These are phyloP conservation scores for Drosophila sucinea DNA, from an alignment of 1,140 invertebrate species.

Conservation along the genomic window DNA sequence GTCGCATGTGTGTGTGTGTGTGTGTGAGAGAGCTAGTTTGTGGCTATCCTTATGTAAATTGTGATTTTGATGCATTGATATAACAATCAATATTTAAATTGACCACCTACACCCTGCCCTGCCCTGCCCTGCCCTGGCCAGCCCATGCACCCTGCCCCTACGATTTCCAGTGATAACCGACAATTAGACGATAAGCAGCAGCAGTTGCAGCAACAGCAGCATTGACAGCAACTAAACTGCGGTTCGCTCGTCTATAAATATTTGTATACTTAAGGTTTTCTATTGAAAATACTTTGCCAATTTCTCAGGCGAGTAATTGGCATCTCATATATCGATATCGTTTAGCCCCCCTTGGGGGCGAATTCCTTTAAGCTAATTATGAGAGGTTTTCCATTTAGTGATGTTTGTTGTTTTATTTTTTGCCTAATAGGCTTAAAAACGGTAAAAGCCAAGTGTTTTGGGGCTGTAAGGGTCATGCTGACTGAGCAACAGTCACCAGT, in stretches of 20 bases:
- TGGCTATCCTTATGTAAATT: conserved; percentile 64
- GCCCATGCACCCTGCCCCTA: conserved; percentile 10
- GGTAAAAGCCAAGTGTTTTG: conserved; percentile 38
- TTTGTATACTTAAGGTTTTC: conserved; percentile 11
- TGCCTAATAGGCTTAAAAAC: conserved; percentile 79
- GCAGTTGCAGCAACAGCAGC: background rate
- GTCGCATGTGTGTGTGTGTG: conserved; percentile 9
- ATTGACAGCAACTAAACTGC: background rate
- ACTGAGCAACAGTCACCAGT: conserved; percentile 43
- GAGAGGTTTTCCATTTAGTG: conserved; percentile 41
- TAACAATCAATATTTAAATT: conserved; percentile 78
- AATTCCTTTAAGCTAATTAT: conserved; percentile 66
- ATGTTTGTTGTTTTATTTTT: conserved; percentile 24
- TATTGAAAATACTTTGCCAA: background rate
- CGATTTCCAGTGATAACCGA: conserved; percentile 29
- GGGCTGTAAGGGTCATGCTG: conserved; percentile 59
- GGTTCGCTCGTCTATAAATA: conserved; percentile 7
- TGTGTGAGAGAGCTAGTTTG: conserved; percentile 58
- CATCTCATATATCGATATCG: conserved; percentile 51
- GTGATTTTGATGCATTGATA: conserved; percentile 74
- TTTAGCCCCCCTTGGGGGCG: conserved; percentile 4
- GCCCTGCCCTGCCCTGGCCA: background rate
- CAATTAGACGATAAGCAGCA: conserved; percentile 30
- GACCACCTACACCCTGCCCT: conserved; percentile 7
- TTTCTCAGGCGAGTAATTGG: conserved; percentile 37